Evolutionary conservation across 2,888 invertebrate genomes (phyloP).

Genomic region (Sipha maydis): DNA sequence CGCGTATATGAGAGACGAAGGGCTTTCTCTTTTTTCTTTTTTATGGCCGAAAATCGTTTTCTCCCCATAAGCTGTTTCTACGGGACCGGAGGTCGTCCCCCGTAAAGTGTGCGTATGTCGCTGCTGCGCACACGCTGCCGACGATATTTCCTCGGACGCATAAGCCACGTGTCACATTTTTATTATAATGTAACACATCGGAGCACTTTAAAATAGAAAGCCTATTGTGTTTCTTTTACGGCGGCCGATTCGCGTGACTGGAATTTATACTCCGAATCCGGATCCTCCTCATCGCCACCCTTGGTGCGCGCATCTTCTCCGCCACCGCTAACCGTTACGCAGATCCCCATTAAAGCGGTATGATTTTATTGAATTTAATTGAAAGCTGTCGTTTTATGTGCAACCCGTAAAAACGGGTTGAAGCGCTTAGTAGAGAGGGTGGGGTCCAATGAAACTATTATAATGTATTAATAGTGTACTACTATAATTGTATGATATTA

Average conservation of each 20-base stretch:
- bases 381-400: conserved; percentile 34
- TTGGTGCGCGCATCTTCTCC: too few relatives aligned
- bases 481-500: too few relatives aligned
- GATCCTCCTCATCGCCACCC: neutral
- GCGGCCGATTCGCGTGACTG: conserved; percentile 54
- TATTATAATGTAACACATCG: conserved; percentile 61
- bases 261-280: conserved; percentile 48
- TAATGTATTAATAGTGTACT: too few relatives aligned
- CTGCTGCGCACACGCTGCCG: neutral
- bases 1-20: neutral
- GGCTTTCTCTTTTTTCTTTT: neutral
- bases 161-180: conserved; percentile 61
- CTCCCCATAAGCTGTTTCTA: conserved; percentile 55
- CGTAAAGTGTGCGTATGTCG: neutral
- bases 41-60: conserved; percentile 61
- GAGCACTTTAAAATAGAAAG: conserved; percentile 61
- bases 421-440: neutral
- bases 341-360: conserved; percentile 22
- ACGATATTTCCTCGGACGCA: conserved; percentile 50
- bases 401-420: neutral
- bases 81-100: conserved; percentile 19
- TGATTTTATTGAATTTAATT: conserved; percentile 46
- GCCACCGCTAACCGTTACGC: too few relatives aligned
- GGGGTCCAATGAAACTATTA: neutral
- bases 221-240: conserved; percentile 52